A percentile compares a stretch with the other conserved stretches of the same genome.
phyloP scores from a whole-genome alignment of 2,797 vertebrate genomes.

The Hydrocynus forskahlii region DNA sequence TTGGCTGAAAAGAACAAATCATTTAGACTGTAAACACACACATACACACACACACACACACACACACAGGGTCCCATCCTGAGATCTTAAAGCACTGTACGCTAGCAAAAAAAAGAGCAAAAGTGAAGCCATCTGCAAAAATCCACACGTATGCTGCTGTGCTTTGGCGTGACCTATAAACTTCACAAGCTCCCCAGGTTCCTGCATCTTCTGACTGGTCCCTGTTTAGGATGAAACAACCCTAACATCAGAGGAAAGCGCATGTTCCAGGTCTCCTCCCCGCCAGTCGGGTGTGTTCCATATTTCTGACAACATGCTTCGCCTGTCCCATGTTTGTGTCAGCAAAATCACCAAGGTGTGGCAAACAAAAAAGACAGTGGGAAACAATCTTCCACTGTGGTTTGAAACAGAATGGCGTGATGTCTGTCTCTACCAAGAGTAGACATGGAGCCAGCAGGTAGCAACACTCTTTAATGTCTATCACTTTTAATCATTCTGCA shows the following conservation, averaged over 20 bases:
- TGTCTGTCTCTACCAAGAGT: neutral
- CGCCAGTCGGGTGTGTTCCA: neutral
- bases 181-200: constrained; percentile 42
- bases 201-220: constrained; percentile 40
- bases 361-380: constrained; percentile 2
- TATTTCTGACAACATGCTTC: constrained; percentile 27
- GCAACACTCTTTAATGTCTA: constrained; percentile 6
- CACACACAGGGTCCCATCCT: constrained; percentile 1
- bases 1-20: constrained; percentile 18
- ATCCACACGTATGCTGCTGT: constrained; percentile 12
- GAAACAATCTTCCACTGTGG: neutral
- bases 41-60: neutral
- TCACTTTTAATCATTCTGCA: constrained; percentile 18
- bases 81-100: neutral
- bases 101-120: constrained; percentile 15
- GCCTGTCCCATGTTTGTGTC: neutral
- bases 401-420: neutral
- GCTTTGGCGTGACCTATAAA: constrained; percentile 24
- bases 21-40: neutral
- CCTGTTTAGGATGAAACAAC: constrained; percentile 58
- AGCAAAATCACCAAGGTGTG: neutral
- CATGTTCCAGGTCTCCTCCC: neutral
- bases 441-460: constrained; percentile 20
- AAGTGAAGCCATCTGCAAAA: constrained; percentile 19
- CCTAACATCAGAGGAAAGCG: constrained; percentile 43